Evolutionary conservation across 2,888 invertebrate genomes (phyloP).

Genomic region (Ceraclea dissimilis): DNA sequence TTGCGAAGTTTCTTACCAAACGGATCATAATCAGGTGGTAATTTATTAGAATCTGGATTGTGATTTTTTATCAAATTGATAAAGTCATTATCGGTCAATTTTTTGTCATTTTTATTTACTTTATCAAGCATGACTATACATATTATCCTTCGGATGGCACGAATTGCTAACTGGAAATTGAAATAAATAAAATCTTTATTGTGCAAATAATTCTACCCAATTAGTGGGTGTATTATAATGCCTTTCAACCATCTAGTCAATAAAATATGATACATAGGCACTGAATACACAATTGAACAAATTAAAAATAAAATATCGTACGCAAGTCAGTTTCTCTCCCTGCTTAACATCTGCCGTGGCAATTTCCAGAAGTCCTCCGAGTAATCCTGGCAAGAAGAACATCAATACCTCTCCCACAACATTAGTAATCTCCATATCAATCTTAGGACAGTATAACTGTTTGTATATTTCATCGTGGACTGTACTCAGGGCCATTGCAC

Average conservation of each 20-base stretch:
- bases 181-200: too few species aligned
- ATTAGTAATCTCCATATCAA: constrained; percentile 29
- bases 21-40: constrained; percentile 15
- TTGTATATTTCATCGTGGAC: constrained; percentile 51
- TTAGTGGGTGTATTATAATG: too few species aligned
- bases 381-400: constrained; percentile 58
- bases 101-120: constrained; percentile 29
- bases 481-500: constrained; percentile 55
- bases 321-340: constrained; percentile 39
- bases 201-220: too few species aligned
- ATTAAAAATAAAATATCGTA: background rate
- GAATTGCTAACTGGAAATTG: constrained; percentile 39
- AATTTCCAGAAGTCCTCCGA: constrained; percentile 51
- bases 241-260: too few species aligned
- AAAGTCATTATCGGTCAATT: constrained; percentile 31
- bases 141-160: constrained; percentile 40
- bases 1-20: constrained; percentile 21
- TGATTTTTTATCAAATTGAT: constrained; percentile 29
- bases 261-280: too few species aligned
- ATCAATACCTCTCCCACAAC: constrained; percentile 51
- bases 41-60: background rate
- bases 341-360: constrained; percentile 50
- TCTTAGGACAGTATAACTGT: constrained; percentile 25
- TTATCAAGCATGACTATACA: constrained; percentile 42
- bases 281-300: too few species aligned